Evolutionary conservation across 2,113 vertebrate genomes (phyloP), one percentile per base, ranked within the genome.

Genomic region (Lophius piscatorius): DNA sequence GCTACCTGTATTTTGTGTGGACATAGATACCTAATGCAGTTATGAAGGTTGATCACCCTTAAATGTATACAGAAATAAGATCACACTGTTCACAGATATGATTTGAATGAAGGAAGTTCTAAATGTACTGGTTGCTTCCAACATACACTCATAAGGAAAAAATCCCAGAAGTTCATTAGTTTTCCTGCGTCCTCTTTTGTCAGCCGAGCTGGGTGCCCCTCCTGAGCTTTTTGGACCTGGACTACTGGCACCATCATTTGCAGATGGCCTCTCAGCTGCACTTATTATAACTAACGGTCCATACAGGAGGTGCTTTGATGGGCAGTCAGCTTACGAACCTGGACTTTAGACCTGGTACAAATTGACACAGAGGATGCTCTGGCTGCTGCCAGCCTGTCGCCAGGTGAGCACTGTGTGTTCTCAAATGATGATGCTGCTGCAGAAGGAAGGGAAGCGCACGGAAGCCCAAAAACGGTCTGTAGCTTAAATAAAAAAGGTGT

Each of bases 181-280:
- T 14, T 13, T 81, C 83, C 80, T 64, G 49, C 3, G 4, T 75
- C 71, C 80, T 67, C 74, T 82, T 60, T 79, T 69, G 82, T 90
- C 80, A 88, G 78, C 87, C 84, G 71, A 83, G 78, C 76, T 63
- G 63, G 38, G 70, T 68, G 78, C 79, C 84, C 84, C 80, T 78
- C 70, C 72, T 42, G 64, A 64, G 54, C 68, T 82, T 50, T 82
- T 83, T 84, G 80, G 85, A 80, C 83, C 58, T 68, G 36, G 80
- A 88, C 79, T 31, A 10, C 11, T 31, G 29, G 3, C 9, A 88
- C 89, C 80, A 90, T 75, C 55, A 80, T 7, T 86, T 84, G 69
- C 91, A 93, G 91, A 92, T 93, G 91, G 91, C 87, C 87, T 89
- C 91, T 91, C 91, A 91, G 91, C 90, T 91, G 91, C 90, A 89